A percentile compares a stretch with the other conserved stretches of the same genome.
Evolutionary conservation across 2,888 invertebrate species (phyloP).

Genomic region (Drosophila hamatofila): DNA sequence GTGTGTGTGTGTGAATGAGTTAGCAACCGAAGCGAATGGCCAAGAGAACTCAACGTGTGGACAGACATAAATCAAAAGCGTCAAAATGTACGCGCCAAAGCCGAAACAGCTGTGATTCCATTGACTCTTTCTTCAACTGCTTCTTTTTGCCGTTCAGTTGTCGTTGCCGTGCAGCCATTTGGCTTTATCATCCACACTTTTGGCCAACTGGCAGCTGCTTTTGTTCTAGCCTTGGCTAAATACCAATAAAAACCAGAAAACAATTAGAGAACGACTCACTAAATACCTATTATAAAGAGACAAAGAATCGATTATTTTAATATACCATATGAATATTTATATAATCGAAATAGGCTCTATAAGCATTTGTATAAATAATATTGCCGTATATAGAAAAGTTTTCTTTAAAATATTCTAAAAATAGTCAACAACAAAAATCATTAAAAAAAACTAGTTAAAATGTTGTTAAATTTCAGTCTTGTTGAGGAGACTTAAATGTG

Average conservation of each 20-base stretch:
- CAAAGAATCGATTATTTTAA: too few species aligned
- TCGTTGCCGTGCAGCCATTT: not conserved
- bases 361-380: too few species aligned
- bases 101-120: slow-evolving; percentile 51
- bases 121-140: slow-evolving; percentile 30
- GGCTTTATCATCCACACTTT: slow-evolving; percentile 35
- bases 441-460: not conserved
- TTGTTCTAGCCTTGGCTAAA: slow-evolving; percentile 23
- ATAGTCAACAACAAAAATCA: too few species aligned
- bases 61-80: slow-evolving; percentile 42
- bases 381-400: too few species aligned
- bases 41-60: slow-evolving; percentile 24
- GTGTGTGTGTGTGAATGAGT: slow-evolving; percentile 6
- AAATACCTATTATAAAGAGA: not conserved
- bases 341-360: too few species aligned
- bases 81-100: slow-evolving; percentile 27
- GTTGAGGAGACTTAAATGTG: too few species aligned
- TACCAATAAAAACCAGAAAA: not conserved
- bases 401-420: too few species aligned
- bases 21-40: slow-evolving; percentile 16
- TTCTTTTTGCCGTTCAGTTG: slow-evolving; percentile 1
- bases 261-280: not conserved
- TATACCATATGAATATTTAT: too few species aligned
- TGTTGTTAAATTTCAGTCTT: too few species aligned
- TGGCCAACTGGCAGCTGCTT: slow-evolving; percentile 34